Conservation (phyloP, 2,888 invertebrate genomes). For the Ypsolopha scabrella region DNA sequence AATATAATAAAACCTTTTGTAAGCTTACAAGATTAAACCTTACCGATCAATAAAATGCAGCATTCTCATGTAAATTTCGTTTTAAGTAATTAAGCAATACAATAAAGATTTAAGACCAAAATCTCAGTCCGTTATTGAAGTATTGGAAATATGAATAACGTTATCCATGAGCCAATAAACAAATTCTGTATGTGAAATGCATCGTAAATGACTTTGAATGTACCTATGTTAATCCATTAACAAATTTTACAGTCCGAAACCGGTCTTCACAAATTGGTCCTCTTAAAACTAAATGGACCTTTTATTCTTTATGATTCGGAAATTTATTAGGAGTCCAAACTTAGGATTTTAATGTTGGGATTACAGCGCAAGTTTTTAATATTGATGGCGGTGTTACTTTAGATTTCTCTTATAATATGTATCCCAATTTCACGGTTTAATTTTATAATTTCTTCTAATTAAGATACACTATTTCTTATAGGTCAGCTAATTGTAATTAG, state of each 20-base stretch:
- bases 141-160: constrained; percentile 25
- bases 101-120: constrained; percentile 23
- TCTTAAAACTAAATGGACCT: constrained; percentile 27
- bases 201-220: constrained; percentile 40
- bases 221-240: constrained; percentile 50
- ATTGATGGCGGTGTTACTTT: constrained; percentile 12
- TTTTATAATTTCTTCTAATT: background rate
- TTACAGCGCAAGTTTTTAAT: constrained; percentile 29
- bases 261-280: constrained; percentile 43
- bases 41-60: background rate
- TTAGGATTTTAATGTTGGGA: constrained; percentile 28
- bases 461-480: background rate
- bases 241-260: constrained; percentile 38
- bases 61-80: constrained; percentile 29
- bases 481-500: no score
- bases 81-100: constrained; percentile 11
- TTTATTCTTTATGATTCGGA: constrained; percentile 12
- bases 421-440: background rate
- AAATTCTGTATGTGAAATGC: background rate
- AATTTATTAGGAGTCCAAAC: constrained; percentile 35
- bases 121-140: constrained; percentile 29
- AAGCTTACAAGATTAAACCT: no score
- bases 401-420: constrained; percentile 6
- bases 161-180: constrained; percentile 21
- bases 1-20: no score